Evolutionary conservation across 2,888 invertebrate genomes (phyloP).

Genomic region (Tipula helvola): DNA sequence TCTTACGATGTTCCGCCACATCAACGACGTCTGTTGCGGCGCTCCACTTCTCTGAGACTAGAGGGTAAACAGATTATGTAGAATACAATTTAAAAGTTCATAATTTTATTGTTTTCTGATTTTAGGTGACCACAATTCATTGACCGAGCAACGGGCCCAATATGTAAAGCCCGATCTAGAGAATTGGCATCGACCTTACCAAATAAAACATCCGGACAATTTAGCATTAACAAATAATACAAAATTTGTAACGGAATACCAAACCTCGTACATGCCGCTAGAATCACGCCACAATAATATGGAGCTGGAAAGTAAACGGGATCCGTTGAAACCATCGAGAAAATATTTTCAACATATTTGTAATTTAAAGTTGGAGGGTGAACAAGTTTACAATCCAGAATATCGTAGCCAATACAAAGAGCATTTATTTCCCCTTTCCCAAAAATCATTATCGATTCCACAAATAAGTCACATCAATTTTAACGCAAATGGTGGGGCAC

Average conservation of each 20-base stretch:
- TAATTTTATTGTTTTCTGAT: background rate
- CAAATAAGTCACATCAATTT: slow-evolving; percentile 31
- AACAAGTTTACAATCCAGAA: slow-evolving; percentile 24
- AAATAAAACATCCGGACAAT: slow-evolving; percentile 28
- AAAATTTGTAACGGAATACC: slow-evolving; percentile 26
- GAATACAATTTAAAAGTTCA: background rate
- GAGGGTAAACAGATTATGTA: slow-evolving; percentile 22
- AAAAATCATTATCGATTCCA: slow-evolving; percentile 34
- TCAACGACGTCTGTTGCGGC: slow-evolving; percentile 24
- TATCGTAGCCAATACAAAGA: slow-evolving; percentile 30
- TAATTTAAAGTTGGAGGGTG: slow-evolving; percentile 20
- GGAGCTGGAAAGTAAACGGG: background rate
- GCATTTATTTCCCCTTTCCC: slow-evolving; percentile 23
- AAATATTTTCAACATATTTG: slow-evolving; percentile 22
- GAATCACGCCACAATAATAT: background rate
- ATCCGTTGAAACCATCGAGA: background rate
- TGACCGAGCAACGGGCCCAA: background rate
- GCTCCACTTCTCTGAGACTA: slow-evolving; percentile 30
- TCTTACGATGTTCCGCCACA: background rate
- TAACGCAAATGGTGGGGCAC: slow-evolving; percentile 28
- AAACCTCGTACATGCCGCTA: slow-evolving; percentile 21
- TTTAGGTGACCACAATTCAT: background rate
- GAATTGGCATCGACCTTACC: slow-evolving; percentile 18
- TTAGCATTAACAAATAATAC: slow-evolving; percentile 22
- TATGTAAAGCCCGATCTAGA: background rate